Base-by-base conservation (phyloP, 35 echinoderm and acorn worm genomes). In the Strongylocentrotus purpuratus region DNA sequence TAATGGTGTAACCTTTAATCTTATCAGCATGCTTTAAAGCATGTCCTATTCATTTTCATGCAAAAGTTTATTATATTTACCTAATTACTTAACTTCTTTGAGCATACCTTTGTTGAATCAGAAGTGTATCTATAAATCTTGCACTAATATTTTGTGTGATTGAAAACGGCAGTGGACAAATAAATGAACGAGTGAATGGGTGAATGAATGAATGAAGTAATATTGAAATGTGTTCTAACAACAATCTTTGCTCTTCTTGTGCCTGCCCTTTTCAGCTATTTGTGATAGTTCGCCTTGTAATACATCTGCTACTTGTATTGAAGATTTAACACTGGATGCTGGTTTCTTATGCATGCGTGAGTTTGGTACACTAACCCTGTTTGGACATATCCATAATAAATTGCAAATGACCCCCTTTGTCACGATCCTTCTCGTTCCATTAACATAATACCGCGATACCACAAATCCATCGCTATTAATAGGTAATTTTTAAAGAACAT, bases 341-440 rank as follows among this genome's bases (percentile, higher is more conserved):
- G 87, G 87, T 89, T 89, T 45, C 87, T 20, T 33, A 33, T 89
- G 87, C 87, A 89, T 89, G 87, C 25, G 87, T 89, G 87, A 89
- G 87, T 89, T 28, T 89, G 87, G 87, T 89, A 17, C 8, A 89
- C 87, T 89, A 89, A 89, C 87, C 65, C 0, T 11, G 11, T 55
- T 11, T 8, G 50, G 50, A 1, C 50, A 55, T 55, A 55, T 55
- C 50, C 50, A 55, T 15, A 55, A 15, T 55, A 15, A 55, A 55
- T 55, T 2, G 7, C 15, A 10, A 55, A 55, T 55, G 9, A 55
- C 48, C 48, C 35, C 35, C 35, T 41, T 41, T 41, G 35, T 41
- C 11, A 55, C 2, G 10, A 12, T 55, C 2, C 15, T 10, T 15
- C 50, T 1, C 11, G 10, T 55, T 55, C 50, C 50, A n/a, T n/a